Conservation (phyloP, 2,113 vertebrate genomes). For the Platichthys stellatus region DNA sequence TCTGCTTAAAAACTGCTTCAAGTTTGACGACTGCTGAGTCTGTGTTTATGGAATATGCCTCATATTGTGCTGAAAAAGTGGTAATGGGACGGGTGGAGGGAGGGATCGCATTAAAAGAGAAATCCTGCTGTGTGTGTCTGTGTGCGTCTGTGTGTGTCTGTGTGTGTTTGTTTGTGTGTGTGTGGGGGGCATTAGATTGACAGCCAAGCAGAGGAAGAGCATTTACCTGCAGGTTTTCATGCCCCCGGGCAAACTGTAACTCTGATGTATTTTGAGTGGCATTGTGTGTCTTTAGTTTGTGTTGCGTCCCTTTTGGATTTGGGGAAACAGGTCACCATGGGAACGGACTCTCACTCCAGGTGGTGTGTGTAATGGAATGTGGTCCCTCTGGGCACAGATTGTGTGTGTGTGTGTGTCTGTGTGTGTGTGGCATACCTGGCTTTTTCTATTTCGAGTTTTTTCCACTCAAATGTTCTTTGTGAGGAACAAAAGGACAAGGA, state of each 20-base stretch:
- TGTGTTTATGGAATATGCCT: slow-evolving; percentile 26
- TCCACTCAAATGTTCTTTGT: slow-evolving; percentile 43
- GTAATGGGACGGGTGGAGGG: slow-evolving; percentile 1
- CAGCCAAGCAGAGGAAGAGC: neutral
- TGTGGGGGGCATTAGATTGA: neutral
- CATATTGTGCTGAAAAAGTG: slow-evolving; percentile 20
- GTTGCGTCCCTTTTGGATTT: slow-evolving; percentile 48
- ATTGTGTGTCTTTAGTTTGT: slow-evolving; percentile 37
- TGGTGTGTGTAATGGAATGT: slow-evolving; percentile 74
- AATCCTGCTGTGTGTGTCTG: neutral
- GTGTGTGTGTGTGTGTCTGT: neutral
- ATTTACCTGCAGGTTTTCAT: slow-evolving; percentile 16
- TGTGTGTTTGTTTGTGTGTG: too few species aligned
- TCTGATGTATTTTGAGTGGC: slow-evolving; percentile 33
- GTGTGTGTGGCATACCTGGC: slow-evolving; percentile 39
- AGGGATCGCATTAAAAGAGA: too few species aligned
- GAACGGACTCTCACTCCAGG: slow-evolving; percentile 67
- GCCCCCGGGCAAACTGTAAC: slow-evolving; percentile 25
- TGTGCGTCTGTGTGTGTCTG: neutral
- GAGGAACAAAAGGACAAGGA: slow-evolving; percentile 58
- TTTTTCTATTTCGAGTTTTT: slow-evolving; percentile 46
- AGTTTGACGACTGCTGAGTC: slow-evolving; percentile 1
- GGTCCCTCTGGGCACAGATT: slow-evolving; percentile 57
- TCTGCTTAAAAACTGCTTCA: neutral
- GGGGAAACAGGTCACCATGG: slow-evolving; percentile 65